Percentiles rank a stretch among this genome's conserved stretches.
phyloP scores from a whole-genome alignment of 2,113 vertebrate genomes.

The Mormyrus lacerda region DNA sequence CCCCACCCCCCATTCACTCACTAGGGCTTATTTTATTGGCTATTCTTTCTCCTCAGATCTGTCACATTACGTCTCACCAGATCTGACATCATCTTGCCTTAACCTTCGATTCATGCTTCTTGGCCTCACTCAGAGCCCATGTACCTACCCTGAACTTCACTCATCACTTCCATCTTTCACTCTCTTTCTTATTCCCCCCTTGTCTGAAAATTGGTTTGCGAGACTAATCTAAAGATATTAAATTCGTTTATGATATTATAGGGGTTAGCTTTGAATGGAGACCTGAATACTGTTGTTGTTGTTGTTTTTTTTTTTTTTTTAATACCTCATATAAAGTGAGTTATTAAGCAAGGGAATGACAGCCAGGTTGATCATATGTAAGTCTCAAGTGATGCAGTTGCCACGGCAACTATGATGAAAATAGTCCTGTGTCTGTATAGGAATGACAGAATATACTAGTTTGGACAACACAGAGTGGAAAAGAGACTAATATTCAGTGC shows the following conservation, averaged over 20 bases:
- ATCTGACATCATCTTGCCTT: too few species aligned
- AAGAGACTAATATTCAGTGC: not conserved
- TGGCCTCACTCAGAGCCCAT: too few species aligned
- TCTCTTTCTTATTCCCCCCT: not conserved
- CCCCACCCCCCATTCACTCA: not conserved
- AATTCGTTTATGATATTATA: not conserved
- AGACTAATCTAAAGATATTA: not conserved
- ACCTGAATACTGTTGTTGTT: not conserved
- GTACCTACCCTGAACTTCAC: not conserved
- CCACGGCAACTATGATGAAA: constrained; percentile 18
- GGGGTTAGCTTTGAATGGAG: not conserved
- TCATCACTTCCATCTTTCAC: constrained; percentile 4
- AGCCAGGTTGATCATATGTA: constrained; percentile 10
- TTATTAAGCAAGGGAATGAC: not conserved
- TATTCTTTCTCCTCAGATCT: not conserved
- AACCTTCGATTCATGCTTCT: not conserved
- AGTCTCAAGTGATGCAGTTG: constrained; percentile 19
- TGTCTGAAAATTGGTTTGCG: not conserved
- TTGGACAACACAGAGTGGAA: not conserved
- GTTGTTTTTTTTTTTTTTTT: not conserved
- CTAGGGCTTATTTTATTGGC: not conserved
- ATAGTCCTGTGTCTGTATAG: constrained; percentile 9
- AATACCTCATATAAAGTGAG: constrained; percentile 12
- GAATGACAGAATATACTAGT: constrained; percentile 11
- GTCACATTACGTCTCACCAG: not conserved